These are phyloP conservation scores for Anadara kagoshimensis DNA, from an alignment of 1,140 invertebrate genomes.

Conservation along the genomic window DNA sequence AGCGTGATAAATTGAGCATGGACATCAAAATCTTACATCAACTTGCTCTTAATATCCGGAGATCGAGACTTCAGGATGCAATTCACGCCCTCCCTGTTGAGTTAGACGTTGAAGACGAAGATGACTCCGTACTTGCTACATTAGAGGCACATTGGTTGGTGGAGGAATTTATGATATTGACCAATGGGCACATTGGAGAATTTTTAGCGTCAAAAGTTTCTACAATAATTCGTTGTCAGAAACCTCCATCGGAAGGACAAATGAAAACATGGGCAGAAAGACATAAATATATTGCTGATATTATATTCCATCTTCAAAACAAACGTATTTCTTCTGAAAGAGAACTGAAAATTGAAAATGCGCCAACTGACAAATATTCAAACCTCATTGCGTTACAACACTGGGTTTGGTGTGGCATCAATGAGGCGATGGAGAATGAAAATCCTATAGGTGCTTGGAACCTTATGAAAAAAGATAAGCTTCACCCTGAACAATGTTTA, in stretches of 20 bases:
- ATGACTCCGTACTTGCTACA: constrained; percentile 36
- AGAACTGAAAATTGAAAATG: constrained; percentile 1
- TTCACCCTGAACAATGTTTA: constrained; percentile 30
- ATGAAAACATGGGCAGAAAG: constrained; percentile 19
- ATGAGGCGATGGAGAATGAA: background rate
- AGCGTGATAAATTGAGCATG: background rate
- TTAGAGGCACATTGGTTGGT: constrained; percentile 61
- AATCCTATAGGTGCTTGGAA: constrained; percentile 10
- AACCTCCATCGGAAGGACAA: constrained; percentile 15
- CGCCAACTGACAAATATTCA: background rate
- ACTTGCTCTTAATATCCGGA: constrained; percentile 25
- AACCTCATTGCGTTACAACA: constrained; percentile 20
- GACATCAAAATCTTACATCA: background rate
- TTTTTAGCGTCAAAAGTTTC: constrained; percentile 27
- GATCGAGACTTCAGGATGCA: constrained; percentile 20
- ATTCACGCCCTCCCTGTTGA: constrained; percentile 49
- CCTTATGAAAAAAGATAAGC: constrained; percentile 23
- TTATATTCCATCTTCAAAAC: constrained; percentile 19
- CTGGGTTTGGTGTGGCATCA: constrained; percentile 23
- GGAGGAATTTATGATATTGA: constrained; percentile 61
- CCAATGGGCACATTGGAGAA: constrained; percentile 49
- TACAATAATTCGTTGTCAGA: constrained; percentile 30
- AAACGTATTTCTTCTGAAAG: background rate
- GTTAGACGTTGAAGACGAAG: constrained; percentile 26
- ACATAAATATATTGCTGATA: constrained; percentile 9